phyloP scores from a whole-genome alignment of 1,140 invertebrate genomes.

The Gonioctena quinquepunctata region DNA sequence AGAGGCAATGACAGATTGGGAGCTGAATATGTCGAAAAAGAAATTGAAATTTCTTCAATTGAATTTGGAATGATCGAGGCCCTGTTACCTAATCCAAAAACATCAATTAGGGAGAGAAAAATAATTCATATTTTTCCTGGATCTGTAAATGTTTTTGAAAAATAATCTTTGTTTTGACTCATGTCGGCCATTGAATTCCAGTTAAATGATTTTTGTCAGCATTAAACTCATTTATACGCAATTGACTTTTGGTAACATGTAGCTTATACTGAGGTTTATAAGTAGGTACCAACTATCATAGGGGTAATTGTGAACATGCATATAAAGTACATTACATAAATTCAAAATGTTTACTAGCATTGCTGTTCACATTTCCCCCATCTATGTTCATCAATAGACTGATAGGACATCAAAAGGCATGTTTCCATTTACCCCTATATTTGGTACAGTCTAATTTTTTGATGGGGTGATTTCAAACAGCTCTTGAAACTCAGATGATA shows the following conservation, averaged over 20 bases:
- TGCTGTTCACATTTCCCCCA: too few species aligned
- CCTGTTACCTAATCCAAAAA: neutral
- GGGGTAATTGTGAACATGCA: neutral
- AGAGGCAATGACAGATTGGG: neutral
- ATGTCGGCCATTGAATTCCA: neutral
- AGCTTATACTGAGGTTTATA: neutral
- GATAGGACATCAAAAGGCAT: too few species aligned
- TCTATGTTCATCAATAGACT: too few species aligned
- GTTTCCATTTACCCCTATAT: too few species aligned
- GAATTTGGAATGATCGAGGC: neutral
- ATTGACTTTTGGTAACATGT: neutral
- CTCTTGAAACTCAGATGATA: too few species aligned
- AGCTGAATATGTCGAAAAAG: constrained; percentile 1
- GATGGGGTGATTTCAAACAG: too few species aligned
- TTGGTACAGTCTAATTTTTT: too few species aligned
- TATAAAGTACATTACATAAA: neutral
- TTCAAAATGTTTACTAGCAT: too few species aligned
- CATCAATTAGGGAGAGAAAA: neutral
- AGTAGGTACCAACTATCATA: neutral
- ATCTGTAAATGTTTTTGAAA: neutral
- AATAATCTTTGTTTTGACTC: neutral
- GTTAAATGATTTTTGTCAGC: neutral
- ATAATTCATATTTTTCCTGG: neutral
- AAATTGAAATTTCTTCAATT: neutral
- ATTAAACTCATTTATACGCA: neutral